Conservation (phyloP, 1,140 invertebrate genomes). For the Hyphantria cunea region DNA sequence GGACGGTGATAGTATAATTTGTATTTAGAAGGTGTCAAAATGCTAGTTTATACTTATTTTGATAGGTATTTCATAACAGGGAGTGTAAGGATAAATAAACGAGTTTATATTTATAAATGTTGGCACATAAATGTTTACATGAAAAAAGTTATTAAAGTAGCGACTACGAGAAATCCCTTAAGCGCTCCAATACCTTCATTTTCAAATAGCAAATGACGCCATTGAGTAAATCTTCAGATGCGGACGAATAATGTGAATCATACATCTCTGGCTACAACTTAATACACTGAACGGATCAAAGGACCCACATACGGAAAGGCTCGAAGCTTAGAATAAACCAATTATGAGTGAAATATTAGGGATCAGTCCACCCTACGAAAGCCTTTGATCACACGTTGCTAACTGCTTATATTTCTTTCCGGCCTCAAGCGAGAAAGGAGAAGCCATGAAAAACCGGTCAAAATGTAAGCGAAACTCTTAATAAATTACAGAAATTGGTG, state of each 20-base stretch:
- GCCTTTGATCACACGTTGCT: constrained; percentile 72
- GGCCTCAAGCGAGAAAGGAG: constrained; percentile 60
- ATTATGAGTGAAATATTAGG: constrained; percentile 82
- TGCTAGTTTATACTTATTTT: no score
- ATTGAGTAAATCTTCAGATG: constrained; percentile 67
- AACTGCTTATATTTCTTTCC: constrained; percentile 72
- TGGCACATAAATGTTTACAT: constrained; percentile 19
- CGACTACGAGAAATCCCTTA: constrained; percentile 38
- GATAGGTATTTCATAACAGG: no score
- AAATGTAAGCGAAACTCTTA: constrained; percentile 54
- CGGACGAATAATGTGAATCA: constrained; percentile 66
- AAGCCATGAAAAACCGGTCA: constrained; percentile 67
- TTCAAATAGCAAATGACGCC: constrained; percentile 50
- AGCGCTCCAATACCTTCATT: constrained; percentile 41
- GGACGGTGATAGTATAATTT: no score
- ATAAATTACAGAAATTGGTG: constrained; percentile 79
- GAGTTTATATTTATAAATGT: no score
- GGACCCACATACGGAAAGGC: constrained; percentile 73
- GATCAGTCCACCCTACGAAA: constrained; percentile 66
- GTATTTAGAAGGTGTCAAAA: no score
- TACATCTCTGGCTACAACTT: constrained; percentile 70
- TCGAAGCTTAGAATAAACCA: constrained; percentile 80
- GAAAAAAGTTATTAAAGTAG: constrained; percentile 37
- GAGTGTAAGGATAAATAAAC: no score
- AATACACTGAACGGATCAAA: constrained; percentile 80